Evolutionary conservation across 2,888 invertebrate genomes (phyloP), one percentile per base, ranked within the genome.

Genomic region (Julus scandinavius): DNA sequence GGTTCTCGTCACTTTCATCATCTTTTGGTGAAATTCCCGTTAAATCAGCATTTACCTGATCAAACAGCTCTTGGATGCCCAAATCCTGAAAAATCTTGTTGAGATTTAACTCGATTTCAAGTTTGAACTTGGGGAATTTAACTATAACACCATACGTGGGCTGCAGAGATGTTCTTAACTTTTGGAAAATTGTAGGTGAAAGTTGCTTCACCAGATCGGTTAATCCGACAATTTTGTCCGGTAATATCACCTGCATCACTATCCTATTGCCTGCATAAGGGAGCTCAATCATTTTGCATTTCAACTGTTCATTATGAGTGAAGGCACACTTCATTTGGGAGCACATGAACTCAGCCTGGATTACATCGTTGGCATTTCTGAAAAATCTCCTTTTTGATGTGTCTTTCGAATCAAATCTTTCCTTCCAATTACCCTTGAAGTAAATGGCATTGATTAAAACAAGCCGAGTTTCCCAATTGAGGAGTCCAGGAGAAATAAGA

Each of bases 121-220:
- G 94, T 92, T 95, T 96, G 92, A 97, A 97, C 92, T 95, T 96
- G 2, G 97, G 97, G 86, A 97, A 91, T 38, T 94, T 93, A 0
- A 97, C 94, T 3, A 2, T 13, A 15, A 85, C 85, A 4, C 41
- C 49, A 7, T 13, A 15, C 20, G n/a, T 38, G 17, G 40, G 29
- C 6, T 29, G 17, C 29, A 72, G 15, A 1, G 20, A 38, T 63
- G 40, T 15, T 45, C 15, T 40, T 20, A 87, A 54, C 2, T 58
- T 17, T 87, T 87, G 58, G 20, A 50, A 58, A 63, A 29, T 4
- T 3, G 29, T 38, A 11, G 29, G 5, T 20, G 45, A 54, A 1
- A 87, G 0, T n/a, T 50, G 40, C 50, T 87, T 87, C n/a, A 20
- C 41, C 38, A 88, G 58, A 38, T 54, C 0, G 2, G 92, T 90